A percentile compares a stretch with the other conserved stretches of the same genome.
Evolutionary conservation across 1,140 invertebrate species (phyloP).

Genomic region (Oncopeltus fasciatus): DNA sequence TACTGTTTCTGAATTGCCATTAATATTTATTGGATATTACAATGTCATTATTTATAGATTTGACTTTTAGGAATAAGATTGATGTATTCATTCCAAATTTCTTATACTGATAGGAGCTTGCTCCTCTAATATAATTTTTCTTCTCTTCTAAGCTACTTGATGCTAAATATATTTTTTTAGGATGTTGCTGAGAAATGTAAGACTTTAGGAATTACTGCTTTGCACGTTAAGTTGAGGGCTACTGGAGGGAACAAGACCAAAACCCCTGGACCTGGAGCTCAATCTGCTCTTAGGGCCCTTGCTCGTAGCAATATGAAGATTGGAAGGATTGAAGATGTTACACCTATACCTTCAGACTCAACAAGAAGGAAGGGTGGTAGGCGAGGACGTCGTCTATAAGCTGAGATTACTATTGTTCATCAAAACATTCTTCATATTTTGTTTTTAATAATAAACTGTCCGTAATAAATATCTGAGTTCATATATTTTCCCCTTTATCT

Average conservation of each 20-base stretch:
- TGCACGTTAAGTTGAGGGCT: conserved; percentile 95
- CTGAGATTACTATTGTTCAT: not conserved
- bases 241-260: conserved; percentile 98
- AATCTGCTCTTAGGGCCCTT: conserved; percentile 91
- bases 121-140: no score
- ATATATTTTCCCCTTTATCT: no score
- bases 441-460: conserved; percentile 5
- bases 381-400: conserved; percentile 94
- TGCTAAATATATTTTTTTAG: no score
- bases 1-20: no score
- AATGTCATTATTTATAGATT: no score
- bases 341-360: conserved; percentile 96
- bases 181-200: conserved; percentile 99
- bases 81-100: no score
- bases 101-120: no score
- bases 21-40: no score
- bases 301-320: conserved; percentile 99
- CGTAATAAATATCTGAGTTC: no score
- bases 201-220: conserved; percentile 84
- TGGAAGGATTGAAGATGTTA: conserved; percentile 98
- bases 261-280: conserved; percentile 95
- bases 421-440: not conserved
- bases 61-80: no score
- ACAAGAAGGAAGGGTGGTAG: conserved; percentile 99
- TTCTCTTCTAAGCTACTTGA: no score